Evolutionary conservation across 1,140 invertebrate species (phyloP).

Genomic region (Chironomus tepperi): DNA sequence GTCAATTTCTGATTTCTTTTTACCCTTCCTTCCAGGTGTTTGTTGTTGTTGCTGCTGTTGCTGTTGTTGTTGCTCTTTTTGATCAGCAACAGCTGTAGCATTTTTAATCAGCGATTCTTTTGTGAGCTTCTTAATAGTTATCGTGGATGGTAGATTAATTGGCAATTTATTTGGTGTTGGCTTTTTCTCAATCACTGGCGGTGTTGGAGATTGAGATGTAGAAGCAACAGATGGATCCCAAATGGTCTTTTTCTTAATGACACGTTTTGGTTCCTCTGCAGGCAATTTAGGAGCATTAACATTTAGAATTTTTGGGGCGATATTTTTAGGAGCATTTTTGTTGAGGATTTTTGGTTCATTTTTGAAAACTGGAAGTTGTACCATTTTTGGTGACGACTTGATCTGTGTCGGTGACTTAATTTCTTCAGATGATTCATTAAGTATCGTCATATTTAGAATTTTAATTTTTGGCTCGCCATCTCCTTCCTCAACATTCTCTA

Average conservation of each 20-base stretch:
- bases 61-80: conserved; percentile 27
- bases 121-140: background rate
- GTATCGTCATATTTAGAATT: background rate
- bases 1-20: conserved; percentile 61
- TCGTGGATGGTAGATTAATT: background rate
- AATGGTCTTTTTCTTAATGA: conserved; percentile 58
- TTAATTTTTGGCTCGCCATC: conserved; percentile 10
- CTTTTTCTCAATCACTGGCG: conserved; percentile 30
- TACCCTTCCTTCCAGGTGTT: conserved; percentile 41
- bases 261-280: conserved; percentile 38
- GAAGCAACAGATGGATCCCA: conserved; percentile 43
- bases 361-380: background rate
- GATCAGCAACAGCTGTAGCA: background rate
- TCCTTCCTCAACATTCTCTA: background rate
- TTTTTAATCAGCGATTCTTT: conserved; percentile 13
- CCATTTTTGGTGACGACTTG: background rate
- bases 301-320: conserved; percentile 35
- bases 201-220: conserved; percentile 48
- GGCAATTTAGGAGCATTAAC: conserved; percentile 31
- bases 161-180: background rate
- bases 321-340: conserved; percentile 29
- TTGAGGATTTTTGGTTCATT: background rate
- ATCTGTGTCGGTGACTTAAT: background rate
- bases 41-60: conserved; percentile 33
- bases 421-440: background rate